Evolutionary conservation across 1,140 invertebrate genomes (phyloP).

Genomic region (Philaenus spumarius): DNA sequence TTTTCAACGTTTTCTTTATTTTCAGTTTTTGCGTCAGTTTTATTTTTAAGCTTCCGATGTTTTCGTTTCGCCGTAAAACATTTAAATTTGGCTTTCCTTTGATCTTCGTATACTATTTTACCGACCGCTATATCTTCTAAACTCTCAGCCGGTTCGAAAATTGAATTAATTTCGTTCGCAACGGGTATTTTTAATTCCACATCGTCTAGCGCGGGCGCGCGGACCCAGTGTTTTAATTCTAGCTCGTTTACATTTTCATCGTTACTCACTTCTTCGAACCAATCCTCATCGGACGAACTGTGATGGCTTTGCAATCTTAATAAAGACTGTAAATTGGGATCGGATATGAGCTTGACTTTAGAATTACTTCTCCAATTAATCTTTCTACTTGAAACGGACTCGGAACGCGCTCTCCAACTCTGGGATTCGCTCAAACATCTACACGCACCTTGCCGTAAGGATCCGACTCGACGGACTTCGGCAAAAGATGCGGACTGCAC

Average conservation of each 20-base stretch:
- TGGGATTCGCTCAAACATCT: constrained; percentile 18
- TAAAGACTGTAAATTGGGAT: constrained; percentile 25
- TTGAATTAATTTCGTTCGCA: too few species aligned
- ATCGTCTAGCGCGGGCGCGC: too few species aligned
- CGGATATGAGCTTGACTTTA: constrained; percentile 29
- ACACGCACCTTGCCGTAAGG: constrained; percentile 21
- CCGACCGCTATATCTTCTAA: too few species aligned
- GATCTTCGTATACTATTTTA: too few species aligned
- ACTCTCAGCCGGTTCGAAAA: too few species aligned
- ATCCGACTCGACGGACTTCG: constrained; percentile 24
- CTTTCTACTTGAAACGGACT: constrained; percentile 21
- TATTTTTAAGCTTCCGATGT: too few species aligned
- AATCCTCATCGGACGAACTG: constrained; percentile 39
- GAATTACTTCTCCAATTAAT: constrained; percentile 20
- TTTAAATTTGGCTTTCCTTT: too few species aligned
- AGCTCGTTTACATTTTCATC: constrained; percentile 1
- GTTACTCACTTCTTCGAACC: constrained; percentile 36
- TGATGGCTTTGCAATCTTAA: constrained; percentile 35
- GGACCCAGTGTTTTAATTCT: too few species aligned
- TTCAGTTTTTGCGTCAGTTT: too few species aligned
- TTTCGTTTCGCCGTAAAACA: too few species aligned
- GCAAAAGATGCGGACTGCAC: constrained; percentile 28
- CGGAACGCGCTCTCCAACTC: constrained; percentile 25
- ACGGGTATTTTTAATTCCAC: too few species aligned
- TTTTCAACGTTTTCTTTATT: too few species aligned